Evolutionary conservation across 2,797 vertebrate species (phyloP).

Genomic region (Mormyrops boulengeri): DNA sequence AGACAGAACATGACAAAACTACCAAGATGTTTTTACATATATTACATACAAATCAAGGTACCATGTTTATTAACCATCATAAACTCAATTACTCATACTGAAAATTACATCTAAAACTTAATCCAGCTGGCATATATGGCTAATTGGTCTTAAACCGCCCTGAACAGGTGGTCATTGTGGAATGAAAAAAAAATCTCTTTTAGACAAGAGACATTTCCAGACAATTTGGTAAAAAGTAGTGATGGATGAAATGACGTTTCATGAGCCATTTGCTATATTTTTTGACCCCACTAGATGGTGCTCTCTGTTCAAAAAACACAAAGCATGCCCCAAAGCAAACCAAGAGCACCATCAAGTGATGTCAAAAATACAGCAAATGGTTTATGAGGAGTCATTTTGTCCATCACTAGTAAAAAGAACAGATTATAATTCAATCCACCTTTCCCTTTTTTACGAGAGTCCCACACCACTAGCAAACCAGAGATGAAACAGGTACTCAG

Average conservation of each 20-base stretch:
- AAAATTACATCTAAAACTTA: slow-evolving; percentile 13
- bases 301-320: not conserved
- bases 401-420: slow-evolving; percentile 14
- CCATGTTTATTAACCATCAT: not conserved
- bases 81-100: not conserved
- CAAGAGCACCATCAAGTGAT: not conserved
- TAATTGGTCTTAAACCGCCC: slow-evolving; percentile 20
- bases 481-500: not conserved
- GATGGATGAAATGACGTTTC: not conserved
- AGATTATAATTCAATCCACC: slow-evolving; percentile 16
- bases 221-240: slow-evolving; percentile 27
- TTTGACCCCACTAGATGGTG: not conserved
- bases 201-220: slow-evolving; percentile 16
- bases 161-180: not conserved
- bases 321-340: not conserved
- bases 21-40: slow-evolving; percentile 2
- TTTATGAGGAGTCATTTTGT: not conserved
- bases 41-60: slow-evolving; percentile 1
- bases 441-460: not conserved
- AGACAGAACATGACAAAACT: not conserved
- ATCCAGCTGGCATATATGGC: slow-evolving; percentile 12
- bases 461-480: not conserved
- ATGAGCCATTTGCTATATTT: not conserved
- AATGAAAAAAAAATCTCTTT: slow-evolving; percentile 6
- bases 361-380: not conserved